phyloP scores from a whole-genome alignment of 2,888 invertebrate genomes.

The Megalurothrips usitatus region DNA sequence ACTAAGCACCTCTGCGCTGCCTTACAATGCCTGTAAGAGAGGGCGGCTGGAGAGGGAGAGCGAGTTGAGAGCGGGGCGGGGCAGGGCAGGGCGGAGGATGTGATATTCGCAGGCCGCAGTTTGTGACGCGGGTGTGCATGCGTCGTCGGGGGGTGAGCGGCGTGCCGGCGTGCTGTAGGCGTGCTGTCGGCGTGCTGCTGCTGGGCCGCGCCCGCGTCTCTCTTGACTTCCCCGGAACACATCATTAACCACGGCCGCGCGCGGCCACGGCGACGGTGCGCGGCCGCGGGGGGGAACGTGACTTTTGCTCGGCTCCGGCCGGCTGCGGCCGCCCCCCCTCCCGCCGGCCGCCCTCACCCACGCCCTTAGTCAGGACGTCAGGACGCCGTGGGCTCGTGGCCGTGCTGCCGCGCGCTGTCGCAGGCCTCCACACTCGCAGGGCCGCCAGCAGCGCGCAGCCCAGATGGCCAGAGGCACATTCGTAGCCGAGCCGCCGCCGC shows the following conservation, averaged over 20 bases:
- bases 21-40: not conserved
- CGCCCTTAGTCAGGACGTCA: not conserved
- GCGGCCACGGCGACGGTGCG: no score
- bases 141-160: not conserved
- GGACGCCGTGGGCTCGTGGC: no score
- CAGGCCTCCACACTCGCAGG: not conserved
- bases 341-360: not conserved
- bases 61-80: not conserved
- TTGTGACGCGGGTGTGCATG: no score
- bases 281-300: not conserved
- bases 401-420: not conserved
- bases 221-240: not conserved
- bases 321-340: not conserved
- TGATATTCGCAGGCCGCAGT: not conserved
- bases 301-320: not conserved
- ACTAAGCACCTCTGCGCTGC: not conserved
- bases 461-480: no score
- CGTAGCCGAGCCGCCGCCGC: no score
- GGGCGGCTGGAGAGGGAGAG: not conserved
- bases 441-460: not conserved
- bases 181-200: not conserved
- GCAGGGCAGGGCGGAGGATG: not conserved
- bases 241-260: conserved; percentile 20
- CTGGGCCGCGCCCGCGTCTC: not conserved
- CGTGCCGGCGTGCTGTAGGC: not conserved